Base-by-base conservation (phyloP, 2,888 invertebrate genomes). In the Melanargia galathea region DNA sequence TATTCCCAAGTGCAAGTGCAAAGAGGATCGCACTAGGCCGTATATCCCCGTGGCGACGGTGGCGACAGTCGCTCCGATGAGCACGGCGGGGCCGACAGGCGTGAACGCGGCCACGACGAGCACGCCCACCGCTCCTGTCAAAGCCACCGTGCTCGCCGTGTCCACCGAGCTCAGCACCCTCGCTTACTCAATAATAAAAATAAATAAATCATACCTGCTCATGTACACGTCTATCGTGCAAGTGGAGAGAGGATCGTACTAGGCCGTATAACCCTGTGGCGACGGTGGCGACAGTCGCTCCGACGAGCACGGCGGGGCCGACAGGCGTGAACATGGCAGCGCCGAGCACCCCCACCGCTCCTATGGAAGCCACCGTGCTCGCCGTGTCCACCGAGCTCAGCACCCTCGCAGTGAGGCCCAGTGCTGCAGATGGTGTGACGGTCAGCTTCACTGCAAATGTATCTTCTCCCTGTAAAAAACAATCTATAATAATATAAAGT, bases 201-300 rank as follows among this genome's bases (percentile, higher is more conserved):
- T 24, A 11, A n/a, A 35, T 10, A 30, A 4, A 33, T 26, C 20
- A 20, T 20, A 93, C 93, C 86, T 93, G 92, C 71, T 90, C 88
- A 78, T 93, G 93, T 18, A 72, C 73, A 22, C 73, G 83, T 60
- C 93, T 83, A 74, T 93, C 93, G 45, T 80, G 83, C 8, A 93
- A 73, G 68, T 89, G 86, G 0, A 89, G 67, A 0, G 89, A 85
- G 11, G 93, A 93, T 7, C 93, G 77, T 5, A 92, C 84, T 0
- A 92, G 81, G 1, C 92, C 92, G 70, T 93, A 93, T 0, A 92
- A 49, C 0, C 93, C 93, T 0, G 92, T 92, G 5, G 83, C 85
- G 0, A 87, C 78, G 0, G 92, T 84, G 0, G 88, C 91, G 1
- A 86, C 82, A 0, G 90, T 86, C 0, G 92, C 92, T 0, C 92